phyloP scores from a whole-genome alignment of 2,797 vertebrate species.

The Molothrus aeneus region DNA sequence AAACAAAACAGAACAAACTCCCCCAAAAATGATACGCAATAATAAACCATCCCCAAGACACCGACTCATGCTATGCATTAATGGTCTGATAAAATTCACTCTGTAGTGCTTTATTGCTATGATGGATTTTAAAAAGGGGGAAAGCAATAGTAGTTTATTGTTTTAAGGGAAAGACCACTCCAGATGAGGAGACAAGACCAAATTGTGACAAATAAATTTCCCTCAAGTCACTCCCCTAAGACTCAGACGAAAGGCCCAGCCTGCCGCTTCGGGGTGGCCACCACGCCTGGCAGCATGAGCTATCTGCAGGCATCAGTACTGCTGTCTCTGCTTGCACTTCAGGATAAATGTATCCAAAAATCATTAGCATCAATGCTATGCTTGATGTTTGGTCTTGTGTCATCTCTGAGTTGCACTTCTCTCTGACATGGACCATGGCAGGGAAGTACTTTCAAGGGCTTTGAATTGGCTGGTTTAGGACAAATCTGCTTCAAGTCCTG shows the following conservation, averaged over 20 bases:
- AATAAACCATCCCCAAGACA: neutral
- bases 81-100: neutral
- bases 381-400: neutral
- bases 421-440: neutral
- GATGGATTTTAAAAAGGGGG: neutral
- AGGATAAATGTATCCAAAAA: neutral
- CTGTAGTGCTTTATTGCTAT: neutral
- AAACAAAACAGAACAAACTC: neutral
- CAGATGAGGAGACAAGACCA: neutral
- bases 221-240: neutral
- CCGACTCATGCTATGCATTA: neutral
- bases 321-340: neutral
- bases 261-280: neutral
- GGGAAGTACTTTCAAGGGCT: neutral
- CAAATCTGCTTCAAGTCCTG: neutral
- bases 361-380: neutral
- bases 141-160: neutral
- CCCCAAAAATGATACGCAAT: fast-evolving
- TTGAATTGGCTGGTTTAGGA: neutral
- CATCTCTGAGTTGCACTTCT: neutral
- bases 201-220: neutral
- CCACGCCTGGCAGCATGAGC: neutral
- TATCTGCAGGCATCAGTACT: neutral
- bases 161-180: neutral
- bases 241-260: neutral